phyloP scores from a whole-genome alignment of 2,888 invertebrate genomes.

The Alentia gelatinosa region DNA sequence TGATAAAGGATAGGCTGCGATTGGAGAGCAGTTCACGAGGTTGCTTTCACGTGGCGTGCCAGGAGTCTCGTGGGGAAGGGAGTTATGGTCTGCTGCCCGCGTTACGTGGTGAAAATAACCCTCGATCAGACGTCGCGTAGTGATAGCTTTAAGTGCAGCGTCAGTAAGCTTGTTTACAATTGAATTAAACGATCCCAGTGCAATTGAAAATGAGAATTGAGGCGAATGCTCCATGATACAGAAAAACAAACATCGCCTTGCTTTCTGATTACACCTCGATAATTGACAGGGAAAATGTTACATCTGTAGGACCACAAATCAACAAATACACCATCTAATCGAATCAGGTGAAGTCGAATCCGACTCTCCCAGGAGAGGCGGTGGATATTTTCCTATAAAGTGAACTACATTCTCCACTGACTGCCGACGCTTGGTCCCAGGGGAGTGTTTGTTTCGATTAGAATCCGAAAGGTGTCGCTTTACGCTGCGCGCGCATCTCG shows the following conservation, averaged over 20 bases:
- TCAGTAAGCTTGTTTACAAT: conserved; percentile 40
- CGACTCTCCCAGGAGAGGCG: neutral
- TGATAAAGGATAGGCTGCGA: neutral
- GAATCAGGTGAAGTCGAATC: conserved; percentile 4
- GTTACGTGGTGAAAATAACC: neutral
- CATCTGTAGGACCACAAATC: conserved; percentile 25
- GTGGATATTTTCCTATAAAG: conserved; percentile 37
- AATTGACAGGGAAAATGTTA: conserved; percentile 24
- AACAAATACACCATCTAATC: conserved; percentile 21
- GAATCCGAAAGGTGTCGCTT: conserved; percentile 47
- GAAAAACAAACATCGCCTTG: neutral
- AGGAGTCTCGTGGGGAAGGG: neutral
- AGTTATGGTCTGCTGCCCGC: neutral
- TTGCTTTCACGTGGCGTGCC: neutral
- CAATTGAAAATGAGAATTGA: conserved; percentile 30
- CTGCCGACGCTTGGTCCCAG: neutral
- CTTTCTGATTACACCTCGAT: conserved; percentile 39
- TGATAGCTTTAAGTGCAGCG: too few relatives aligned
- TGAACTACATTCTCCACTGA: conserved; percentile 9
- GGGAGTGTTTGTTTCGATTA: conserved; percentile 47
- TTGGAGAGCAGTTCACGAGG: neutral
- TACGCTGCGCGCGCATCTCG: conserved; percentile 29
- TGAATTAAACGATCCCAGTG: conserved; percentile 14
- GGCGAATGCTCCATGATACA: neutral
- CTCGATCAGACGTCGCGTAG: neutral